Evolutionary conservation across 2,113 vertebrate genomes (phyloP).

Genomic region (Microtus ochrogaster): DNA sequence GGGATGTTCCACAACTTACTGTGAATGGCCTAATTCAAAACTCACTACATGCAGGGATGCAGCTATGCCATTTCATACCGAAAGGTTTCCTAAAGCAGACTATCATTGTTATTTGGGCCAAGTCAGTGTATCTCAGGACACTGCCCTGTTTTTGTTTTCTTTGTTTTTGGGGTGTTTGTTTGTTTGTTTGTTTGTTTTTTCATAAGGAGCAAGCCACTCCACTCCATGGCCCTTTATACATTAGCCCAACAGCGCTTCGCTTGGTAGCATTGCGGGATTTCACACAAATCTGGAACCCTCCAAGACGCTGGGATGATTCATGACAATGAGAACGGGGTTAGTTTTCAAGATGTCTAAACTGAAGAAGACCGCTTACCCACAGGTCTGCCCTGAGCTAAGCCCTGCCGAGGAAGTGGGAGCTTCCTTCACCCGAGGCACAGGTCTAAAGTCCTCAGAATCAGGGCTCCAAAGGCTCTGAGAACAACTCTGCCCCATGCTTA

Average conservation of each 20-base stretch:
- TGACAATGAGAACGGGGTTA: neutral
- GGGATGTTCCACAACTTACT: neutral
- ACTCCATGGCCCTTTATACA: neutral
- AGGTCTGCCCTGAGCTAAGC: neutral
- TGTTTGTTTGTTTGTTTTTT: no score
- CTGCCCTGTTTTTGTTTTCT: neutral
- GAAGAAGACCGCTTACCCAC: neutral
- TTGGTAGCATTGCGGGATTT: neutral
- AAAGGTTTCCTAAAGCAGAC: neutral
- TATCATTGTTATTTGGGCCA: neutral
- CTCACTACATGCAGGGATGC: neutral
- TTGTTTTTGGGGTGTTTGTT: no score
- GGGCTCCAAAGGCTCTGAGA: neutral
- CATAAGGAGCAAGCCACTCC: neutral
- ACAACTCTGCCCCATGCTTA: neutral
- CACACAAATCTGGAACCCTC: accelerated
- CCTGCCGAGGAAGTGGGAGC: neutral
- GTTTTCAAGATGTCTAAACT: neutral
- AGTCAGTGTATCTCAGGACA: neutral
- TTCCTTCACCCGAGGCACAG: neutral
- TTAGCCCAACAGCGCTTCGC: neutral
- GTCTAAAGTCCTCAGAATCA: neutral
- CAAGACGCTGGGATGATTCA: neutral
- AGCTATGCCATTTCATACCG: neutral
- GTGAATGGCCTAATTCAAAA: neutral